Evolutionary conservation across 2,888 invertebrate species (phyloP).

Genomic region (Cheilosia vernalis): DNA sequence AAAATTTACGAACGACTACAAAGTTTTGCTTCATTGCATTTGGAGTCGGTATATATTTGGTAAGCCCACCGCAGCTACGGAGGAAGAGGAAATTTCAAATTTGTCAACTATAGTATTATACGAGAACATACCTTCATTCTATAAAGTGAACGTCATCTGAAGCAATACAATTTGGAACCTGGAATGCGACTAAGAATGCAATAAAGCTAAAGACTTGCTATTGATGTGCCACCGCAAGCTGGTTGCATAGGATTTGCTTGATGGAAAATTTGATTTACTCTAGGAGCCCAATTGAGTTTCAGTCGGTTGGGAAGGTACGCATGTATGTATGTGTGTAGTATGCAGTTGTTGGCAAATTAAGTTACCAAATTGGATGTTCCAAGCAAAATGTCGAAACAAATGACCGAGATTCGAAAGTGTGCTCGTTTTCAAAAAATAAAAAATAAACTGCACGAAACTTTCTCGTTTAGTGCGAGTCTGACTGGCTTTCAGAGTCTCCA

Average conservation of each 20-base stretch:
- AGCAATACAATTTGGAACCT: slow-evolving; percentile 52
- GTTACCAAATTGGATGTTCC: too few relatives aligned
- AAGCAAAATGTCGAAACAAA: too few relatives aligned
- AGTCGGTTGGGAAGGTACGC: background rate
- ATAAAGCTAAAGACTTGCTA: slow-evolving; percentile 50
- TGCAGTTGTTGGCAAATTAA: too few relatives aligned
- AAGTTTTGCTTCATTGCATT: slow-evolving; percentile 70
- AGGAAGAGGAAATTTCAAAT: slow-evolving; percentile 44
- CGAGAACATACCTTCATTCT: too few relatives aligned
- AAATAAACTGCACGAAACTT: too few relatives aligned
- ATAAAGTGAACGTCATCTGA: slow-evolving; percentile 35
- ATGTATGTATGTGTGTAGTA: too few relatives aligned
- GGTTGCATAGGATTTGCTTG: background rate
- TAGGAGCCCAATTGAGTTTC: background rate
- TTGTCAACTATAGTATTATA: slow-evolving; percentile 31
- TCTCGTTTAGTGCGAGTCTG: too few relatives aligned
- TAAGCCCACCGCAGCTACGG: background rate
- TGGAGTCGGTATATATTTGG: background rate
- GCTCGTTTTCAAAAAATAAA: too few relatives aligned
- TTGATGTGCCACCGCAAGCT: slow-evolving; percentile 51
- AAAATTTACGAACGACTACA: slow-evolving; percentile 66
- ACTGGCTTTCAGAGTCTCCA: too few relatives aligned
- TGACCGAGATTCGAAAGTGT: too few relatives aligned
- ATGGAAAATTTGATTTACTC: slow-evolving; percentile 17
- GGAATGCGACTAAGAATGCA: slow-evolving; percentile 59